These are phyloP conservation scores for Danio kyathit DNA, from an alignment of 2,797 vertebrate genomes.

Conservation along the genomic window DNA sequence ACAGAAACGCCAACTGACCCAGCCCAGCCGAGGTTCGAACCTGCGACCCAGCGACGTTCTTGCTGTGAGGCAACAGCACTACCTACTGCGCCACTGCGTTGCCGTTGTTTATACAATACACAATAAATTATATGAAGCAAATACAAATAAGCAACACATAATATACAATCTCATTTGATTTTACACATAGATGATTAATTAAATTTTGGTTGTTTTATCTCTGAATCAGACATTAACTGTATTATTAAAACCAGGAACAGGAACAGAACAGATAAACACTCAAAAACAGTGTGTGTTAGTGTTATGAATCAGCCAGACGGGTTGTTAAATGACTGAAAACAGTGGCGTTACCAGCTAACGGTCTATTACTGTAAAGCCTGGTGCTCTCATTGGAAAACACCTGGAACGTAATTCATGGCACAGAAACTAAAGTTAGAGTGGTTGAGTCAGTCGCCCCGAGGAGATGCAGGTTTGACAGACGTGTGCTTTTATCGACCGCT, in stretches of 20 bases:
- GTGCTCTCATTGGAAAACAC: conserved; percentile 44
- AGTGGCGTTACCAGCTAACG: conserved; percentile 15
- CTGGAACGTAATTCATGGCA: conserved; percentile 13
- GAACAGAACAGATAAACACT: conserved; percentile 1
- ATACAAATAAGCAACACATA: too few species aligned
- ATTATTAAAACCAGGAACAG: not conserved
- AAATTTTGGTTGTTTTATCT: conserved; percentile 7
- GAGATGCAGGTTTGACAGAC: conserved; percentile 10
- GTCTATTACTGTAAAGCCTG: conserved; percentile 51
- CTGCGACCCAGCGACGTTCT: too few species aligned
- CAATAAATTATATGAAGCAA: too few species aligned
- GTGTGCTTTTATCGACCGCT: not conserved
- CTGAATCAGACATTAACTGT: conserved; percentile 24
- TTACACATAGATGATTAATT: too few species aligned
- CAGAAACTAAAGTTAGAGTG: conserved; percentile 27
- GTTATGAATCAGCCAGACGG: conserved; percentile 52
- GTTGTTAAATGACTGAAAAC: conserved; percentile 9
- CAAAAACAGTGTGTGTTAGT: conserved; percentile 4
- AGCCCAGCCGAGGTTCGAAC: too few species aligned
- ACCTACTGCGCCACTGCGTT: too few species aligned
- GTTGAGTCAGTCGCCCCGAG: not conserved
- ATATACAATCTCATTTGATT: too few species aligned
- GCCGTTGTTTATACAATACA: not conserved
- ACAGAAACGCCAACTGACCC: too few species aligned
- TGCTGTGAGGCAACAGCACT: too few species aligned